These are phyloP conservation scores for Machimus atricapillus DNA, from an alignment of 2,888 invertebrate species.

Conservation along the genomic window DNA sequence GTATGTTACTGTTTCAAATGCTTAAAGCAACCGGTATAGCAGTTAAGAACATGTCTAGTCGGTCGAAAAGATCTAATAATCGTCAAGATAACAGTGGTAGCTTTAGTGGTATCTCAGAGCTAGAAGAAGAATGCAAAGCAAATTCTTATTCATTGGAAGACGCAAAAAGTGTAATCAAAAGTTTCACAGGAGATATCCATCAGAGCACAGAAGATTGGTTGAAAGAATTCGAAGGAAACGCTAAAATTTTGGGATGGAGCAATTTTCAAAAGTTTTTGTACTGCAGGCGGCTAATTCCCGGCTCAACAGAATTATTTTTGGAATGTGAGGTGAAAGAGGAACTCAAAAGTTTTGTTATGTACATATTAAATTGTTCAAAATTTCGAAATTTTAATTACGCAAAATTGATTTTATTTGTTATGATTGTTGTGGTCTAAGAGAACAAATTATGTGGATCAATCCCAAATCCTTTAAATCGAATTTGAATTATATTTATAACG, in stretches of 20 bases:
- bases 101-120: neutral
- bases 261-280: conserved; percentile 22
- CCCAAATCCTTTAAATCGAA: neutral
- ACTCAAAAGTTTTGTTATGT: neutral
- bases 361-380: neutral
- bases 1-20: neutral
- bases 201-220: conserved; percentile 7
- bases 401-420: neutral
- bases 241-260: conserved; percentile 20
- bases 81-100: neutral
- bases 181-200: neutral
- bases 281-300: conserved; percentile 6
- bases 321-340: conserved; percentile 11
- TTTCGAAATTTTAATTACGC: neutral
- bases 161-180: neutral
- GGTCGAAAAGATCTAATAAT: neutral
- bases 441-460: neutral
- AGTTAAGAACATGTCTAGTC: neutral
- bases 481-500: neutral
- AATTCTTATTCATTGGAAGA: neutral
- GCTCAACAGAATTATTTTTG: conserved; percentile 14
- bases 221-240: neutral
- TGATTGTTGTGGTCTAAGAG: neutral
- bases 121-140: neutral
- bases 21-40: neutral